phyloP scores from a whole-genome alignment of 2,797 vertebrate species.

The Pantherophis alleghaniensis region DNA sequence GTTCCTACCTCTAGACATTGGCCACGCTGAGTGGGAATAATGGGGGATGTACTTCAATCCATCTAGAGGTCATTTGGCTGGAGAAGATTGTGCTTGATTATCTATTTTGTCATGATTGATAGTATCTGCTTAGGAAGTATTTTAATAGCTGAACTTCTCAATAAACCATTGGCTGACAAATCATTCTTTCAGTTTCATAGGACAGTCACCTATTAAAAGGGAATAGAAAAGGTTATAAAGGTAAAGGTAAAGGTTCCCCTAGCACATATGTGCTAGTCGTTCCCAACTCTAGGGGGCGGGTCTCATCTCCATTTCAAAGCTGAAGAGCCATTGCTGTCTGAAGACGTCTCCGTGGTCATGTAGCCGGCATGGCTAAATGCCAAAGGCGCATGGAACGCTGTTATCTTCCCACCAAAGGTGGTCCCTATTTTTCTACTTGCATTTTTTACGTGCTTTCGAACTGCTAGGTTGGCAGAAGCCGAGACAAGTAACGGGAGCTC shows the following conservation, averaged over 20 bases:
- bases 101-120: neutral
- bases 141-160: slow-evolving; percentile 32
- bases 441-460: no score
- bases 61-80: neutral
- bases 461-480: no score
- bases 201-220: slow-evolving; percentile 25
- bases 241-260: no score
- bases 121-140: slow-evolving; percentile 32
- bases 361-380: no score
- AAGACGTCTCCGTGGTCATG: no score
- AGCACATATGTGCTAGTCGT: no score
- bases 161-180: slow-evolving; percentile 38
- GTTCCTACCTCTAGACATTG: neutral
- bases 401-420: no score
- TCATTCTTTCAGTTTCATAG: slow-evolving; percentile 39
- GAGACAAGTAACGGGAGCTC: no score
- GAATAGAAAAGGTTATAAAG: neutral
- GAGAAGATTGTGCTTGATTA: neutral
- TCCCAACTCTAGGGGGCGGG: no score
- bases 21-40: neutral
- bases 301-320: no score
- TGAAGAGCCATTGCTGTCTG: rapidly evolving
- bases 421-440: no score
- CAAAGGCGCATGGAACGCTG: no score
- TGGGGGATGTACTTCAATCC: neutral